Evolutionary conservation across 2,113 vertebrate species (phyloP).

Genomic region (Chauna torquata): DNA sequence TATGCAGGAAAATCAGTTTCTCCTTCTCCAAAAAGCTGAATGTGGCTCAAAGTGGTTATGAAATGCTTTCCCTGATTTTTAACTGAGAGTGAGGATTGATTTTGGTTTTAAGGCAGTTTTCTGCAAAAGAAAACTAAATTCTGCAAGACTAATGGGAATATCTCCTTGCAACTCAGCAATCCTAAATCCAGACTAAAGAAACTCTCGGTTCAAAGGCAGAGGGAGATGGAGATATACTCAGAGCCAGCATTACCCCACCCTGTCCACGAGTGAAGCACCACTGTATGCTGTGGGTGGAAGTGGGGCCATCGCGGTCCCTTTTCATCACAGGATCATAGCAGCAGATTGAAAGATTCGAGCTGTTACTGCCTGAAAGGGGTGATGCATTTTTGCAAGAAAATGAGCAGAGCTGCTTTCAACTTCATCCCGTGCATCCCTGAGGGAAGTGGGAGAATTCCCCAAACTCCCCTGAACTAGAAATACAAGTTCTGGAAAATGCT

Average conservation of each 20-base stretch:
- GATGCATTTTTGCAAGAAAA: background rate
- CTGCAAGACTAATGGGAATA: background rate
- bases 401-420: rapidly evolving
- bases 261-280: rapidly evolving
- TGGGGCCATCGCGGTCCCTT: rapidly evolving
- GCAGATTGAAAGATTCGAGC: background rate
- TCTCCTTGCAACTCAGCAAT: rapidly evolving
- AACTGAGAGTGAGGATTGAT: rapidly evolving
- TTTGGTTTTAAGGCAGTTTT: background rate
- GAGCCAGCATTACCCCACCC: background rate
- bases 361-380: background rate
- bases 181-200: background rate
- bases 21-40: background rate
- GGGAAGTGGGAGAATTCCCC: background rate
- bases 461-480: background rate
- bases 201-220: background rate
- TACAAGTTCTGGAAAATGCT: background rate
- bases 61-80: background rate
- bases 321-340: background rate
- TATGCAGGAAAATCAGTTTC: background rate
- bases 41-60: rapidly evolving
- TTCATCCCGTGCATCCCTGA: rapidly evolving
- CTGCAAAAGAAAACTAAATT: background rate
- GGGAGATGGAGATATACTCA: rapidly evolving
- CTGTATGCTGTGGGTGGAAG: background rate